Conservation (phyloP, 2,888 invertebrate species). For the Leptinotarsa juncta region DNA sequence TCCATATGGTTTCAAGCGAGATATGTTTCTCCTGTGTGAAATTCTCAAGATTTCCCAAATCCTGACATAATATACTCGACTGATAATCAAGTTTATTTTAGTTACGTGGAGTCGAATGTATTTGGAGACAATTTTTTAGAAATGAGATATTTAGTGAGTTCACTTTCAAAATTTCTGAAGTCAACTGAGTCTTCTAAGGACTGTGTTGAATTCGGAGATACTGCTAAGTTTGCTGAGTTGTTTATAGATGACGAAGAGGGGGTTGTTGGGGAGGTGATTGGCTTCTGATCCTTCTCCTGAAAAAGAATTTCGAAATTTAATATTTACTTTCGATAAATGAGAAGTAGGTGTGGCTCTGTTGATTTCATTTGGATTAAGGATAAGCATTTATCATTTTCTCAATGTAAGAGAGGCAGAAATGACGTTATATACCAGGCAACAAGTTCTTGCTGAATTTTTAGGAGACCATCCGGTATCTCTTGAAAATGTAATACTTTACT, state of each 20-base stretch:
- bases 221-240: conserved; percentile 41
- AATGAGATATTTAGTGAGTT: conserved; percentile 64
- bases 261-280: conserved; percentile 60
- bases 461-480: too few species aligned
- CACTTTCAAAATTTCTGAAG: conserved; percentile 70
- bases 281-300: conserved; percentile 35
- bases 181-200: conserved; percentile 66
- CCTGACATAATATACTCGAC: background rate
- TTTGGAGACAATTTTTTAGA: conserved; percentile 55
- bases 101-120: conserved; percentile 21
- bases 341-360: too few species aligned
- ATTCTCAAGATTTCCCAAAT: too few species aligned
- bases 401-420: too few species aligned
- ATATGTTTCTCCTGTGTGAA: too few species aligned
- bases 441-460: too few species aligned
- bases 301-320: conserved; percentile 9
- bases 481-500: too few species aligned
- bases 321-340: too few species aligned
- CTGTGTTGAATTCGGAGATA: conserved; percentile 66
- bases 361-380: too few species aligned
- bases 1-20: too few species aligned
- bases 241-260: conserved; percentile 41
- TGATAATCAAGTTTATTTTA: background rate
- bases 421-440: too few species aligned
- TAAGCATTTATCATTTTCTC: too few species aligned